phyloP scores from a whole-genome alignment of 2,888 invertebrate genomes.

The Erebia palarica region DNA sequence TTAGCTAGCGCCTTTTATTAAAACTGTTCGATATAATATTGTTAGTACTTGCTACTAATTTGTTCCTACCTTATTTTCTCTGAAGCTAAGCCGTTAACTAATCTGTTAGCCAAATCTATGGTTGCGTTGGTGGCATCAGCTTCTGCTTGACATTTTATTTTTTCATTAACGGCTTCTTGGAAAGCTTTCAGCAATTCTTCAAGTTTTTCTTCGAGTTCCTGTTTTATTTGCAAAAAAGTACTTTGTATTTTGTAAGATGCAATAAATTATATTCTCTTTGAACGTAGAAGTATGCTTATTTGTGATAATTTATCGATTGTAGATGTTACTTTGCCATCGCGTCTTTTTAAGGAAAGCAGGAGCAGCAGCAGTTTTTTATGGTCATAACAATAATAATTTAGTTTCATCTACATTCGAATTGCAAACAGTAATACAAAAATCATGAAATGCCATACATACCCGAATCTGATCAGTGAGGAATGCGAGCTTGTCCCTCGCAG shows the following conservation, averaged over 20 bases:
- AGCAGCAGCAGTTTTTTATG: neutral
- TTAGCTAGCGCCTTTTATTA: neutral
- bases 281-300: too few relatives aligned
- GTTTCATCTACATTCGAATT: neutral
- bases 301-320: too few relatives aligned
- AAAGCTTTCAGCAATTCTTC: conserved; percentile 90
- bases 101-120: conserved; percentile 94
- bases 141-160: conserved; percentile 95
- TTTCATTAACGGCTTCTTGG: conserved; percentile 92
- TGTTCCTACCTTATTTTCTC: conserved; percentile 85
- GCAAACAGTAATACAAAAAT: neutral
- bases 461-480: conserved; percentile 87
- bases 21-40: neutral
- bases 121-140: conserved; percentile 94
- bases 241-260: too few relatives aligned
- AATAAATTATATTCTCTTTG: too few relatives aligned
- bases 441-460: conserved; percentile 61
- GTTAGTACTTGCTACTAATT: neutral
- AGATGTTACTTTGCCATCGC: too few relatives aligned
- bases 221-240: conserved; percentile 1
- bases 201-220: conserved; percentile 90
- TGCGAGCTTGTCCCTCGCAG: conserved; percentile 90
- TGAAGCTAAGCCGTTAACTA: conserved; percentile 95
- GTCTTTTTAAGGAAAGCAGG: neutral
- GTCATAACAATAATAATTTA: neutral